Evolutionary conservation across 1,140 invertebrate genomes (phyloP), one percentile per base, ranked within the genome.

Genomic region (Drosophila trapezifrons): DNA sequence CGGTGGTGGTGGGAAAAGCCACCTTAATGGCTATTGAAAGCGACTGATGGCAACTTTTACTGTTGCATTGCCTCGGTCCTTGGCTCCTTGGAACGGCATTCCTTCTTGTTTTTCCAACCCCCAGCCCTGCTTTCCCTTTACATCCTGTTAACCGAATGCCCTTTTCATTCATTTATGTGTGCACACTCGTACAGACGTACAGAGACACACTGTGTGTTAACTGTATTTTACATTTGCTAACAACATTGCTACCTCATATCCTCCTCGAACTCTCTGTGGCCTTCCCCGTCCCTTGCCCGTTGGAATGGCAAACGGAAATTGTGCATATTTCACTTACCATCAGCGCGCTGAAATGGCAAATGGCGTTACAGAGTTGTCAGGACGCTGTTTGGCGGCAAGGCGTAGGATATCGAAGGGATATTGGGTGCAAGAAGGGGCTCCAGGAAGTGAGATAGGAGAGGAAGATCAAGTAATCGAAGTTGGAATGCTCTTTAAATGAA

Each of bases 251-350:
- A 78, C 58, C 64, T 64, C 71, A 80, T 49, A 69, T 69, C 65
- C 65, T 69, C 0, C 64, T 38, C 29, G 25, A 42, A 37, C 25
- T 42, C 25, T 40, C 55, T 32, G 18, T 12, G 29, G 18, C 13
- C n/a, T 9, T 18, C 17, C 35, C 32, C n/a, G 10, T 17, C 8
- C 12, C n/a, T 13, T 10, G 46, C 46, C n/a, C 63, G 47, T 62
- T 37, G 32, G 62, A 77, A 62, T 51, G 66, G 67, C 62, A 76
- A 84, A 65, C 84, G 75, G 64, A 77, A 85, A 82, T 89, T 83
- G 76, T 84, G 73, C 80, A 87, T 87, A 87, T 87, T 87, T 89
- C 84, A 87, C 80, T 89, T 84, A 89, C 65, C 71, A 79, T 86
- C 64, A 74, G 56, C 71, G 80, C 65, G 80, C 62, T 89, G 64